Base-by-base conservation (phyloP, 1,140 invertebrate genomes). In the Onthophagus taurus region DNA sequence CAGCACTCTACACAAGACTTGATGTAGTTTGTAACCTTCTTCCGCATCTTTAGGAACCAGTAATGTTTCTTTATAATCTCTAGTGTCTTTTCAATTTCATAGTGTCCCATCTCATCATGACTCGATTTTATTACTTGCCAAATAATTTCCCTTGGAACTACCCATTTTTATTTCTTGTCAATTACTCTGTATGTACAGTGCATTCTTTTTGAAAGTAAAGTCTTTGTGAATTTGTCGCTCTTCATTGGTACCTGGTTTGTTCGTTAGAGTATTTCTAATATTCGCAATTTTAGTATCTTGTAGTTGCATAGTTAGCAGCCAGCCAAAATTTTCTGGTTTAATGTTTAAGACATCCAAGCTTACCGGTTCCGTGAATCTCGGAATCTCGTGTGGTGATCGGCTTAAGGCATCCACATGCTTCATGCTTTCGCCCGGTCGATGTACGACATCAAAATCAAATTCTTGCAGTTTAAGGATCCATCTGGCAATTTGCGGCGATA, bases 101-200 rank as follows among this genome's bases (percentile, higher is more conserved):
- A 38, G 13, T 38, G 36, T 38, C 36, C 36, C 9, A 38, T n/a
- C 3, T 20, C 36, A 17, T 38, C 36, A 18, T 38, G 14, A 17
- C 12, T 23, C 9, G 14, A 9, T 13, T 23, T 38, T 19, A 21
- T 17, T 2, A 38, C 13, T 21, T 38, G 18, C 21, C 17, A 38
- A 16, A 6, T 6, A 7, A 9, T 9, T 7, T 34, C 14, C 13
- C 13, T 34, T 7, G 31, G 31, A 6, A 34, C 31, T 7, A 34
- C 31, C 31, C 31, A 34, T 34, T 14, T 11, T 34, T 7, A 9
- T n/a, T 13, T 13, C 7, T 16, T 6, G 13, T n/a, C 14, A 34
- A 13, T 34, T n/a, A 34, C 6, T 12, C 17, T 9, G 11, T 38
- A 38, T n/a, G n/a, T n/a, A n/a, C n/a, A n/a, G n/a, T n/a, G n/a